Conservation (phyloP, 1,140 invertebrate species). For the Temnothorax longispinosus region DNA sequence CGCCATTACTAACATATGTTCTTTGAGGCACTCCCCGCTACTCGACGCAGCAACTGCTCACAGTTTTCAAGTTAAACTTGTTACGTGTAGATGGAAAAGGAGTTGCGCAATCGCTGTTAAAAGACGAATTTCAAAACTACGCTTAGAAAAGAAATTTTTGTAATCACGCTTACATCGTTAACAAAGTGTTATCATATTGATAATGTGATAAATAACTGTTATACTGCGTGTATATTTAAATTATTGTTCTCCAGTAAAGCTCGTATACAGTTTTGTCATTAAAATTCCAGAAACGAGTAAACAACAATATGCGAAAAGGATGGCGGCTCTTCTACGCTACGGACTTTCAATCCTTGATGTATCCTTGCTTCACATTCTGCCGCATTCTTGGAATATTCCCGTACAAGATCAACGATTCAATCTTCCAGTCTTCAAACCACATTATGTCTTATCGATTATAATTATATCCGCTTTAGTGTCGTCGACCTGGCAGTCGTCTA, state of each 20-base stretch:
- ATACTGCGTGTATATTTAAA: background rate
- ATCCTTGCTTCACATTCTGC: background rate
- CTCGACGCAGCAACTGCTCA: background rate
- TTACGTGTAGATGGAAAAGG: background rate
- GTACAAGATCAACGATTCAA: background rate
- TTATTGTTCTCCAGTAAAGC: background rate
- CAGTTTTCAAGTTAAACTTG: slow-evolving; percentile 18
- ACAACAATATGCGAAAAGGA: background rate
- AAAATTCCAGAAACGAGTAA: background rate
- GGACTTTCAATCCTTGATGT: background rate
- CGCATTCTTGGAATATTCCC: background rate
- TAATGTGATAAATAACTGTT: background rate
- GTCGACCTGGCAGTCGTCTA: background rate
- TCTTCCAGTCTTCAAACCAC: background rate
- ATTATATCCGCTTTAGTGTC: background rate
- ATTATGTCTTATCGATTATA: background rate
- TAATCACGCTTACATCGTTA: no score
- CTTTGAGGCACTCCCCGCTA: background rate
- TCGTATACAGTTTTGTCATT: background rate
- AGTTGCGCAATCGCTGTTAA: background rate
- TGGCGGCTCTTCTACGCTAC: background rate
- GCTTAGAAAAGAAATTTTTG: background rate
- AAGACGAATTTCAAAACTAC: background rate
- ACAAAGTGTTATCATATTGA: background rate
- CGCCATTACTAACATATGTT: slow-evolving; percentile 57